A percentile compares a stretch with the other conserved stretches of the same genome.
Evolutionary conservation across 2,113 vertebrate species (phyloP).

Genomic region (Hyla sarda): DNA sequence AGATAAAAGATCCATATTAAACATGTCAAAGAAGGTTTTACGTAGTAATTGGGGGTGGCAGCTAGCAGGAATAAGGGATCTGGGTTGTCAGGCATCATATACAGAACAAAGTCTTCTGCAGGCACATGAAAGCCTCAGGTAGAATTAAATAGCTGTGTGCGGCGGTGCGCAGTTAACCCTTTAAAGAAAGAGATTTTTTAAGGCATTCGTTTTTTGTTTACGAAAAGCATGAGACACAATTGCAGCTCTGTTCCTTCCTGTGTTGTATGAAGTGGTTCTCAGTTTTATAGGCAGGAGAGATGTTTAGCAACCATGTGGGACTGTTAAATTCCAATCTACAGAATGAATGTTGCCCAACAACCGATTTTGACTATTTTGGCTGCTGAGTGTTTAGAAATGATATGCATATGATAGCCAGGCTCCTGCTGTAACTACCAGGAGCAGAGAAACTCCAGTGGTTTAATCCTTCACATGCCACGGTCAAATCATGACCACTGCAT

Average conservation of each 20-base stretch:
- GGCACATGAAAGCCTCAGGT: slow-evolving; percentile 23
- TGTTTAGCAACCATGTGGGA: too few species aligned
- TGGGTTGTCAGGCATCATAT: slow-evolving; percentile 43
- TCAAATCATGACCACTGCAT: too few species aligned
- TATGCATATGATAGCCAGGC: too few species aligned
- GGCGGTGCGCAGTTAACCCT: slow-evolving; percentile 11
- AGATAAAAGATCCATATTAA: slow-evolving; percentile 48
- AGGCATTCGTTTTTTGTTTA: neutral
- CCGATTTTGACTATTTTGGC: too few species aligned
- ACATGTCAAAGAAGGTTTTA: slow-evolving; percentile 37
- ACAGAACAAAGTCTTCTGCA: slow-evolving; percentile 25
- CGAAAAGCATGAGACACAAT: neutral
- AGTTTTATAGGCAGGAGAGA: neutral
- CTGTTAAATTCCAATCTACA: too few species aligned
- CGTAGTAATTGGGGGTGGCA: slow-evolving; percentile 42
- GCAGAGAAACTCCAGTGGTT: too few species aligned
- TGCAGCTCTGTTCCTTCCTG: neutral
- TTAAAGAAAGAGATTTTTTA: neutral
- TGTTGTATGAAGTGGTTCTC: neutral
- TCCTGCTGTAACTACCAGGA: too few species aligned
- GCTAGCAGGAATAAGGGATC: slow-evolving; percentile 39
- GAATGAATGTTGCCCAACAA: too few species aligned
- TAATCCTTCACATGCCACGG: too few species aligned
- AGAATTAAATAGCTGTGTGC: neutral
- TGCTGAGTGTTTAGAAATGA: too few species aligned